phyloP scores from a whole-genome alignment of 1,140 invertebrate species.

The Zaprionus inermis region DNA sequence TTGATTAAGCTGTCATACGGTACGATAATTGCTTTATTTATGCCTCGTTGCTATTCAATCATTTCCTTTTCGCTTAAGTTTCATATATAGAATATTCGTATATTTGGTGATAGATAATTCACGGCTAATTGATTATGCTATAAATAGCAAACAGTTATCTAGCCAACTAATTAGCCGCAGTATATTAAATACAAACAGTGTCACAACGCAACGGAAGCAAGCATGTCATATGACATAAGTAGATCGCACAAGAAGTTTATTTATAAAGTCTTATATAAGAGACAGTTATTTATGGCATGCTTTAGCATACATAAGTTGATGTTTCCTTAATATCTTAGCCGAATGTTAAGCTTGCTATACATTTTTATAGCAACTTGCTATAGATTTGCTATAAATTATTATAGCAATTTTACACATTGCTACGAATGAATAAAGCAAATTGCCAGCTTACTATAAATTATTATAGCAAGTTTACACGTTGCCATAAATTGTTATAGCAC shows the following conservation, averaged over 20 bases:
- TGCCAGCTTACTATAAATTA: not conserved
- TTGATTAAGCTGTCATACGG: slow-evolving; percentile 9
- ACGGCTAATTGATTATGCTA: slow-evolving; percentile 15
- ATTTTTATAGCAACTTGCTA: not conserved
- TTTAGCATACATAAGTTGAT: not conserved
- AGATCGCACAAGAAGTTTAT: not conserved
- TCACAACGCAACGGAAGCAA: not conserved
- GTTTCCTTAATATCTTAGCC: not conserved
- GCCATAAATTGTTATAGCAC: not conserved
- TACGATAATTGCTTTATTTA: slow-evolving; percentile 11
- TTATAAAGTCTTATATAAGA: not conserved
- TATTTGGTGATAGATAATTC: not conserved
- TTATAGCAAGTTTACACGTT: not conserved
- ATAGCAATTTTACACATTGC: not conserved
- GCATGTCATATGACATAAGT: not conserved
- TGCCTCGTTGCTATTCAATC: not conserved
- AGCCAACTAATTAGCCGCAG: slow-evolving; percentile 12
- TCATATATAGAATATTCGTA: slow-evolving; percentile 1
- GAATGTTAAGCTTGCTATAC: not conserved
- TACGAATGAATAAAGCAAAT: not conserved
- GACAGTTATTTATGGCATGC: not conserved
- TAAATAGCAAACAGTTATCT: slow-evolving; percentile 11
- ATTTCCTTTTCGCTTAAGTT: not conserved
- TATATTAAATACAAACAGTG: not conserved
- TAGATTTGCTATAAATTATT: not conserved